phyloP scores from a whole-genome alignment of 2,888 invertebrate genomes.

The Nephrocerus scutellatus region DNA sequence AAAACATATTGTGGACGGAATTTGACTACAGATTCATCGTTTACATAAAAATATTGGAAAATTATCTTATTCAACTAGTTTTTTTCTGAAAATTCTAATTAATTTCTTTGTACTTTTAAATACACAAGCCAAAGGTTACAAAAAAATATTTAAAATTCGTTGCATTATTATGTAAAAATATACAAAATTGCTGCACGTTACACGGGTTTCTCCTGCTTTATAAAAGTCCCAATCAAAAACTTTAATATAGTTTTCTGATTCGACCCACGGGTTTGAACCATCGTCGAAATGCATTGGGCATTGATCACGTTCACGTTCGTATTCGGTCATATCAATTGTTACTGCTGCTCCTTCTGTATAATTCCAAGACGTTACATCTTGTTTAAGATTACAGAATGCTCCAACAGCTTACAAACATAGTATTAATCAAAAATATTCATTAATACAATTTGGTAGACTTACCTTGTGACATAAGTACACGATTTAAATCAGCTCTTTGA shows the following conservation, averaged over 20 bases:
- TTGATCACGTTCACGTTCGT: constrained; percentile 88
- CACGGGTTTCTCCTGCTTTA: constrained; percentile 32
- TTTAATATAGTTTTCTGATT: constrained; percentile 64
- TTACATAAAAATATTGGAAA: no score
- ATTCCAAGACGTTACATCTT: constrained; percentile 83
- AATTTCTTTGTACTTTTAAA: no score
- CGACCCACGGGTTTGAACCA: constrained; percentile 77
- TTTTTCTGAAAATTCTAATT: no score
- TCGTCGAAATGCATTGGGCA: constrained; percentile 98
- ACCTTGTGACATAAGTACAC: constrained; percentile 69
- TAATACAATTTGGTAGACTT: neutral
- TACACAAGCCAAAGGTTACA: no score
- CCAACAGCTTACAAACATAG: constrained; percentile 61
- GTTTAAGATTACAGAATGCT: constrained; percentile 81
- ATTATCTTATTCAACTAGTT: no score
- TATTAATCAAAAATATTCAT: neutral
- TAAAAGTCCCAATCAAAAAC: constrained; percentile 59
- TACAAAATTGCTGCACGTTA: no score
- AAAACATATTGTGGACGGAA: no score
- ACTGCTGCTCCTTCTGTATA: constrained; percentile 90
- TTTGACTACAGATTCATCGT: no score
- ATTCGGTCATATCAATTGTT: constrained; percentile 82
- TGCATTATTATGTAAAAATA: no score
- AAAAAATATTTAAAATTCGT: no score
- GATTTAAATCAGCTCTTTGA: constrained; percentile 87